Evolutionary conservation across 2,888 invertebrate genomes (phyloP), one percentile per base, ranked within the genome.

Genomic region (Drosophila stalkeri): DNA sequence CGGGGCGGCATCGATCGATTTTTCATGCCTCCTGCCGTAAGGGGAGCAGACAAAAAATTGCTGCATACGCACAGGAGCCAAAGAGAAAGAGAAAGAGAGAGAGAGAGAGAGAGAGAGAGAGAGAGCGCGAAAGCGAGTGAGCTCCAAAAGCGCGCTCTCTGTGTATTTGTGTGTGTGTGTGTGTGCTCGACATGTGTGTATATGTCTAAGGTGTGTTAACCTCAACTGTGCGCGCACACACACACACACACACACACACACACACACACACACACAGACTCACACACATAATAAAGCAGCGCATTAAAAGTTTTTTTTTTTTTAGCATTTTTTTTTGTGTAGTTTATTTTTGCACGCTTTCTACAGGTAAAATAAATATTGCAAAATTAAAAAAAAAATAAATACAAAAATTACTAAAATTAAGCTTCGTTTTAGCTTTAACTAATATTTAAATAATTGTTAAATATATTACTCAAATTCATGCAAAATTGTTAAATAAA

Each of bases 171-270:
- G 23, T 41, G 39, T 63, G 37, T 77, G 56, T 67, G 47, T 68
- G 52, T 59, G 66, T 64, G 68, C n/a, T n/a, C 62, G 79, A 84
- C 88, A 82, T 89, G 90, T 91, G 90, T 92, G 90, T 92, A 91
- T 83, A 90, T 87, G 90, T 88, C 89, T 91, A 92, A 92, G 92
- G 92, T 92, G 92, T 92, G 92, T 92, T 92, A 92, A 92, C 91
- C 92, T 92, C 91, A 90, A 85, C 77, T 80, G 77, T 69, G 74
- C 64, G 41, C 69, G 46, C 72, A 76, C 72, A 75, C 71, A 72
- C 76, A 68, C 49, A 60, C 65, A 72, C 62, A 64, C 47, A 71
- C 46, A 39, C 41, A 59, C 52, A 31, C 47, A 61, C 59, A 51
- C 54, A 12, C 4, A 75, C 70, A 75, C 69, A 72, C 76, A 69